phyloP scores from a whole-genome alignment of 2,888 invertebrate genomes.

The Polietes domitor region DNA sequence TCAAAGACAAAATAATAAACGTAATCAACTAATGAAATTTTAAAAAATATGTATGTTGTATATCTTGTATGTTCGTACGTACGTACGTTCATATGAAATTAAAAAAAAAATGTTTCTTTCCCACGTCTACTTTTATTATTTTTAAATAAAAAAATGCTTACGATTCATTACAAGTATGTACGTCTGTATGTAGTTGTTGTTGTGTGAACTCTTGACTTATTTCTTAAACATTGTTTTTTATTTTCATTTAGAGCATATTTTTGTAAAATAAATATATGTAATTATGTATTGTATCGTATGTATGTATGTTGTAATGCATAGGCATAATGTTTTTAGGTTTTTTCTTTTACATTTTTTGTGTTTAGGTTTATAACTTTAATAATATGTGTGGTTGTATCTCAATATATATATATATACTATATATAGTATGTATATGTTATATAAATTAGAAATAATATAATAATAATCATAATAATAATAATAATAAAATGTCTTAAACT shows the following conservation, averaged over 20 bases:
- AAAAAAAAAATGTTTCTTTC: slow-evolving; percentile 58
- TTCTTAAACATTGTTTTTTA: slow-evolving; percentile 42
- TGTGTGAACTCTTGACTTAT: slow-evolving; percentile 49
- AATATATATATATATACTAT: slow-evolving; percentile 37
- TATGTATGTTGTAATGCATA: background rate
- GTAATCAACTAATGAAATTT: slow-evolving; percentile 63
- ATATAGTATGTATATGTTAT: slow-evolving; percentile 23
- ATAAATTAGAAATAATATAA: slow-evolving; percentile 46
- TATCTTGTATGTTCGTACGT: slow-evolving; percentile 66
- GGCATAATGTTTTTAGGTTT: slow-evolving; percentile 21
- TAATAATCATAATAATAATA: slow-evolving; percentile 28
- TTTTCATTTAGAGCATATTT: slow-evolving; percentile 61
- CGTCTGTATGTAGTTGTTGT: slow-evolving; percentile 1
- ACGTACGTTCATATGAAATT: too few relatives aligned
- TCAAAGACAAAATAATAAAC: slow-evolving; percentile 50
- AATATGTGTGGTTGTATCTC: slow-evolving; percentile 40
- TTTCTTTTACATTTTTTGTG: slow-evolving; percentile 43
- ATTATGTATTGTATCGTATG: slow-evolving; percentile 34
- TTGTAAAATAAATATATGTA: slow-evolving; percentile 68
- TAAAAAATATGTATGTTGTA: slow-evolving; percentile 69
- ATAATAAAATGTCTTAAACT: slow-evolving; percentile 58
- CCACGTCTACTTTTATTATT: slow-evolving; percentile 43
- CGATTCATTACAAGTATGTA: slow-evolving; percentile 61
- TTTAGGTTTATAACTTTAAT: slow-evolving; percentile 61
- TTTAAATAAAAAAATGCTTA: slow-evolving; percentile 67